Evolutionary conservation across 2,797 vertebrate species (phyloP).

Genomic region (Danio aesculapii): DNA sequence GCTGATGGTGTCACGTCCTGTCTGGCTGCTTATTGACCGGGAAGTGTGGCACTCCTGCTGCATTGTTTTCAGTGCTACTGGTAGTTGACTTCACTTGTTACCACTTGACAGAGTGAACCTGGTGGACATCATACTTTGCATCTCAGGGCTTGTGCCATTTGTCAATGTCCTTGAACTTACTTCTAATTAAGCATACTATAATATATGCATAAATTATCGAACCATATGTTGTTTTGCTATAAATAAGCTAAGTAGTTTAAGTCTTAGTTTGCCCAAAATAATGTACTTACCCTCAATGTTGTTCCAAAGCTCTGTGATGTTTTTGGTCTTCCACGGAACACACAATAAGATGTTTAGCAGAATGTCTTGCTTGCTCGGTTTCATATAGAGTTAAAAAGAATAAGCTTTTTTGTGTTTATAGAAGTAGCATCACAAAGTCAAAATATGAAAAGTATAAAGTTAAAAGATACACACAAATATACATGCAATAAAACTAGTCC

Average conservation of each 20-base stretch:
- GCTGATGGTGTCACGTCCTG: constrained; percentile 21
- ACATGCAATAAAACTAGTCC: too few species aligned
- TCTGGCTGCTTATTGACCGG: constrained; percentile 2
- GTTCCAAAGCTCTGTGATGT: not conserved
- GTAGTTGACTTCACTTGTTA: not conserved
- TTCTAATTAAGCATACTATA: not conserved
- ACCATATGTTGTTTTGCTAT: not conserved
- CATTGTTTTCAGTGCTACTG: not conserved
- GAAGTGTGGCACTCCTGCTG: not conserved
- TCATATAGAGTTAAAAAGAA: not conserved
- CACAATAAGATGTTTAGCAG: not conserved
- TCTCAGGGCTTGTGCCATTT: constrained; percentile 45
- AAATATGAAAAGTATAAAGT: too few species aligned
- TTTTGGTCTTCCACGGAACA: not conserved
- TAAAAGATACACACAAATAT: too few species aligned
- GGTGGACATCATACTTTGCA: constrained; percentile 1
- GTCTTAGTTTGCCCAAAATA: not conserved
- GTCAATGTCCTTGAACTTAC: not conserved
- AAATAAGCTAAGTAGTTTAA: not conserved
- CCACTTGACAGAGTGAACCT: constrained; percentile 7
- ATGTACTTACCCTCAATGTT: not conserved
- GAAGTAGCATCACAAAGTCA: too few species aligned
- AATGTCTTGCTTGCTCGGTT: not conserved
- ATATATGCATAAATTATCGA: constrained; percentile 18
- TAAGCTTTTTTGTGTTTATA: too few species aligned